A percentile compares a stretch with the other conserved stretches of the same genome.
Evolutionary conservation across 2,113 vertebrate species (phyloP).

Genomic region (Sinocyclocheilus grahami): DNA sequence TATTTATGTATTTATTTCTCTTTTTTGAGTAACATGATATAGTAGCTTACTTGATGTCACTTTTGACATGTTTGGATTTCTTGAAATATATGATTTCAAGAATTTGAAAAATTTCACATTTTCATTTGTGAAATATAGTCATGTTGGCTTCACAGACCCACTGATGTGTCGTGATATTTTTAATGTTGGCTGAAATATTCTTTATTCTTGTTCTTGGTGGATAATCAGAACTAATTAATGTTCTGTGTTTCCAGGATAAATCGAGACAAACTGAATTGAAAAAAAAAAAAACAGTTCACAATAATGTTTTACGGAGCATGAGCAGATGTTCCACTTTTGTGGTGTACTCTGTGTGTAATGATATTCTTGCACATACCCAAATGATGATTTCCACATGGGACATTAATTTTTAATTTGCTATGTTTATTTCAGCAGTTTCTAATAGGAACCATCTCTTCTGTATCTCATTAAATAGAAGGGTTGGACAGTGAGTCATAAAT

Average conservation of each 20-base stretch:
- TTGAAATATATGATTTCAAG: background rate
- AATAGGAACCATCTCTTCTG: slow-evolving; percentile 22
- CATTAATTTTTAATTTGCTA: slow-evolving; percentile 29
- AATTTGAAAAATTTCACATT: no score
- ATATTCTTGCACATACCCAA: slow-evolving; percentile 9
- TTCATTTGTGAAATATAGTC: background rate
- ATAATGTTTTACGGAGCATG: background rate
- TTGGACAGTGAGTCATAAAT: slow-evolving; percentile 27
- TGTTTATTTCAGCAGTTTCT: slow-evolving; percentile 37
- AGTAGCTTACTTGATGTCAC: no score
- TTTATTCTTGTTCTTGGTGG: background rate
- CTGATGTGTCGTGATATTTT: no score
- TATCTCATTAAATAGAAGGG: slow-evolving; percentile 21
- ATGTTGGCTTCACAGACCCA: background rate
- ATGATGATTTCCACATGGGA: slow-evolving; percentile 11
- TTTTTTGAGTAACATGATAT: no score
- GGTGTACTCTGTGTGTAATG: background rate
- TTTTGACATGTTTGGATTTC: background rate
- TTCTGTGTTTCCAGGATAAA: background rate
- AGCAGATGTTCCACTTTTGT: slow-evolving; percentile 21
- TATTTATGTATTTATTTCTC: no score
- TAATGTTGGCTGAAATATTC: background rate
- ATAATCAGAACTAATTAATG: background rate
- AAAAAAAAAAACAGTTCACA: background rate
- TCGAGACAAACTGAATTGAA: background rate